A percentile compares a stretch with the other conserved stretches of the same genome.
phyloP scores from a whole-genome alignment of 2,888 invertebrate species.

The Cheilosia grossa region DNA sequence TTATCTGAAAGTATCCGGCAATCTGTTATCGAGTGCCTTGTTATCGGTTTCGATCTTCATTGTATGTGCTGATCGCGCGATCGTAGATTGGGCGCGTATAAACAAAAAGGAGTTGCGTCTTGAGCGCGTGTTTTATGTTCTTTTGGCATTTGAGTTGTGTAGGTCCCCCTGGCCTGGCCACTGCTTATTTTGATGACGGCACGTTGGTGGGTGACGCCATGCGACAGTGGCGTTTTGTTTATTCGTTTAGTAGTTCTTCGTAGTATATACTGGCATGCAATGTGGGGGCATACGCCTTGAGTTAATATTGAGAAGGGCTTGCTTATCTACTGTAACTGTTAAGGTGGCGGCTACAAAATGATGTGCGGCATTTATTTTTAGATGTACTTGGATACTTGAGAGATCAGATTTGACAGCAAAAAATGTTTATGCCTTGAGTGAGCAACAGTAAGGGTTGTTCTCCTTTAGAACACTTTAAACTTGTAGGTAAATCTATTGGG shows the following conservation, averaged over 20 bases:
- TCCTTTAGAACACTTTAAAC: no score
- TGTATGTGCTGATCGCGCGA: conserved; percentile 55
- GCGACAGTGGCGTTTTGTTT: conserved; percentile 25
- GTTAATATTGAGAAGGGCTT: no score
- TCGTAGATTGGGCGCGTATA: not conserved
- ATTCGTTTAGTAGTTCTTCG: conserved; percentile 21
- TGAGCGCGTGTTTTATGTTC: conserved; percentile 51
- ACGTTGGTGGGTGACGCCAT: conserved; percentile 21
- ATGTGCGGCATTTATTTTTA: no score
- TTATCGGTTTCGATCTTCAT: conserved; percentile 68
- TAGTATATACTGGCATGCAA: no score
- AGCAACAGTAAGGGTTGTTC: no score
- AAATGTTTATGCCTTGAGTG: no score
- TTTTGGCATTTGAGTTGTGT: not conserved
- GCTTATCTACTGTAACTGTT: no score
- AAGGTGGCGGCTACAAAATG: no score
- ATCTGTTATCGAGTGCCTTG: conserved; percentile 71
- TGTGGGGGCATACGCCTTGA: no score
- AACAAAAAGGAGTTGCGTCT: not conserved
- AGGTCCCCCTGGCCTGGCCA: not conserved
- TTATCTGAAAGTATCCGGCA: conserved; percentile 69
- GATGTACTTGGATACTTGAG: no score
- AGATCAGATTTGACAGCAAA: no score
- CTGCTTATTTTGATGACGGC: conserved; percentile 1
- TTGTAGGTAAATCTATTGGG: no score